phyloP scores from a whole-genome alignment of 2,888 invertebrate species.

The Limnephilus marmoratus region DNA sequence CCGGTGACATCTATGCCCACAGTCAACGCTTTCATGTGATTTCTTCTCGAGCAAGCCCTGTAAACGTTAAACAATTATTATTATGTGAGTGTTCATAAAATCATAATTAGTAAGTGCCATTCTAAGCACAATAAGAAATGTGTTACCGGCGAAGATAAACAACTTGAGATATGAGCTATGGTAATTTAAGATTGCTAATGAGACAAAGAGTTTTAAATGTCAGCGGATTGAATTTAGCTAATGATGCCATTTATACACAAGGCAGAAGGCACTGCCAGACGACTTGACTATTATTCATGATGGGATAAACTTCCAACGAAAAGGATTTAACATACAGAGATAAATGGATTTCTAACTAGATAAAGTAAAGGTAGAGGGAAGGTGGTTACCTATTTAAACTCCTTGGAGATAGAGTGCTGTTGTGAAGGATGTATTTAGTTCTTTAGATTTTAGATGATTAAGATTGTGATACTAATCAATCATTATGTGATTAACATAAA shows the following conservation, averaged over 20 bases:
- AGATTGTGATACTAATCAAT: neutral
- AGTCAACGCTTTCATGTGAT: neutral
- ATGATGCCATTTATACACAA: conserved; percentile 25
- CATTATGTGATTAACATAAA: neutral
- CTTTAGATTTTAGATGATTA: neutral
- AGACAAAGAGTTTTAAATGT: conserved; percentile 14
- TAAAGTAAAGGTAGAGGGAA: neutral
- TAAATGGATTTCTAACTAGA: neutral
- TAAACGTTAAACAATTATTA: neutral
- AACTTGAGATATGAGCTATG: conserved; percentile 17
- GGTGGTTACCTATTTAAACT: neutral
- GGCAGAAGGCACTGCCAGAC: neutral
- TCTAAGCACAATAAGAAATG: neutral
- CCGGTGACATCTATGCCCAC: neutral
- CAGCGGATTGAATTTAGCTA: conserved; percentile 22
- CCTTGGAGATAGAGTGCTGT: neutral
- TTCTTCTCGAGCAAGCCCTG: neutral
- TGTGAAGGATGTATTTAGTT: neutral
- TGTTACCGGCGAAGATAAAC: conserved; percentile 34
- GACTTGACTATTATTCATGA: neutral
- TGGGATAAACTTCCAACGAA: neutral
- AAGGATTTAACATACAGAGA: neutral
- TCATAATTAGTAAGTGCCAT: neutral
- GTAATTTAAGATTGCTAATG: conserved; percentile 37
- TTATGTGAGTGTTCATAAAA: neutral